Evolutionary conservation across 2,113 vertebrate species (phyloP).

Genomic region (Sinocyclocheilus anshuiensis): DNA sequence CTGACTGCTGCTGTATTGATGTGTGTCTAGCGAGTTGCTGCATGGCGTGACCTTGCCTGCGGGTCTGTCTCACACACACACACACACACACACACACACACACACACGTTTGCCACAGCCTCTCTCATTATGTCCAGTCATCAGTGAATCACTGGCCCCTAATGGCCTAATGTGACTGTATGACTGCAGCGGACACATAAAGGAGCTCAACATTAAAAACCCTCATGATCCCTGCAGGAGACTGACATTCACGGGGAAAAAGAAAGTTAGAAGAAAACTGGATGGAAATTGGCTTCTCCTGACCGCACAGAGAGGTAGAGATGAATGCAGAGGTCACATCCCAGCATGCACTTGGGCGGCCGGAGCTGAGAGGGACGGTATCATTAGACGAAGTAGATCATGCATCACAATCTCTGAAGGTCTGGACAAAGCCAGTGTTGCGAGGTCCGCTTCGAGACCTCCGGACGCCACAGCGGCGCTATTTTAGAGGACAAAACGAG

Average conservation of each 20-base stretch:
- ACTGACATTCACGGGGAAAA: neutral
- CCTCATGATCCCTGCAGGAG: slow-evolving; percentile 17
- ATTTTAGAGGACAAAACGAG: neutral
- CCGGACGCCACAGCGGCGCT: neutral
- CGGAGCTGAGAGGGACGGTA: neutral
- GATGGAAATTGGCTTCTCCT: neutral
- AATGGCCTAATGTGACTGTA: slow-evolving; percentile 5
- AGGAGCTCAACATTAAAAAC: neutral
- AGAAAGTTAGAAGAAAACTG: neutral
- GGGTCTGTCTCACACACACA: neutral
- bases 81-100: slow-evolving; percentile 20
- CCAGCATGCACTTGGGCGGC: slow-evolving; percentile 12
- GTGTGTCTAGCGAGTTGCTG: neutral
- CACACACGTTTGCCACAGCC: slow-evolving; percentile 56
- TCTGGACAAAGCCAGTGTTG: neutral
- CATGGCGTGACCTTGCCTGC: slow-evolving; percentile 57
- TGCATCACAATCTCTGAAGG: slow-evolving; percentile 18
- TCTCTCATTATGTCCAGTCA: slow-evolving; percentile 47
- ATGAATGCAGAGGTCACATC: slow-evolving; percentile 11
- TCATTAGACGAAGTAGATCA: slow-evolving; percentile 26
- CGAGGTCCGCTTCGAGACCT: neutral
- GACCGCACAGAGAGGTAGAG: neutral
- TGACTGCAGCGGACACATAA: neutral
- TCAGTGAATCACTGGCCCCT: neutral
- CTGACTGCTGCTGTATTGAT: neutral